Evolutionary conservation across 2,888 invertebrate genomes (phyloP).

Genomic region (Apodemia zela): DNA sequence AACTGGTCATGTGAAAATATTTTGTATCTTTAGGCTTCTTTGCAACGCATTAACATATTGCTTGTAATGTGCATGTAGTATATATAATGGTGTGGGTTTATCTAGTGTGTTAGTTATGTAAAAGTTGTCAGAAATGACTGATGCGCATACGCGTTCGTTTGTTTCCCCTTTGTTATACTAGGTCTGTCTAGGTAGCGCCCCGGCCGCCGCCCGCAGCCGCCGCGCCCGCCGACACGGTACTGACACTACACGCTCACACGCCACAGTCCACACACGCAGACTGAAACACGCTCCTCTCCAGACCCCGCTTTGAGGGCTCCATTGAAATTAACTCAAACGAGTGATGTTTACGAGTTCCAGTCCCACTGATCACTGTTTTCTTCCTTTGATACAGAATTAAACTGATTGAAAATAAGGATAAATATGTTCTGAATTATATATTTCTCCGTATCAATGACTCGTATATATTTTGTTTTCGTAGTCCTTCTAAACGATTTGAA

Average conservation of each 20-base stretch:
- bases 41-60: slow-evolving; percentile 9
- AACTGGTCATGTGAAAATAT: slow-evolving; percentile 2
- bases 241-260: slow-evolving; percentile 46
- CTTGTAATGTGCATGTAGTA: slow-evolving; percentile 22
- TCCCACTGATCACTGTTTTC: no score
- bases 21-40: background rate
- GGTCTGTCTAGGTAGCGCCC: slow-evolving; percentile 79
- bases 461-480: no score
- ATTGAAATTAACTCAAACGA: no score
- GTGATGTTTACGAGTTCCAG: no score
- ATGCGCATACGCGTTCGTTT: slow-evolving; percentile 76
- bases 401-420: slow-evolving; percentile 11
- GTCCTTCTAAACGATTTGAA: no score
- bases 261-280: slow-evolving; percentile 26
- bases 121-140: slow-evolving; percentile 72
- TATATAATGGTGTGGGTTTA: slow-evolving; percentile 19
- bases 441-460: no score
- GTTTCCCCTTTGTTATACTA: slow-evolving; percentile 70
- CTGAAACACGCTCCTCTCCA: no score
- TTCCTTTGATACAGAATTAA: no score
- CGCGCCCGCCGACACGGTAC: slow-evolving; percentile 69
- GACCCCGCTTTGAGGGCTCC: no score
- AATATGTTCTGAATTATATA: background rate
- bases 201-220: slow-evolving; percentile 61
- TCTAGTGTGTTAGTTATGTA: slow-evolving; percentile 30